Conservation (phyloP, 2,888 invertebrate species). For the Girardia tigrina region DNA sequence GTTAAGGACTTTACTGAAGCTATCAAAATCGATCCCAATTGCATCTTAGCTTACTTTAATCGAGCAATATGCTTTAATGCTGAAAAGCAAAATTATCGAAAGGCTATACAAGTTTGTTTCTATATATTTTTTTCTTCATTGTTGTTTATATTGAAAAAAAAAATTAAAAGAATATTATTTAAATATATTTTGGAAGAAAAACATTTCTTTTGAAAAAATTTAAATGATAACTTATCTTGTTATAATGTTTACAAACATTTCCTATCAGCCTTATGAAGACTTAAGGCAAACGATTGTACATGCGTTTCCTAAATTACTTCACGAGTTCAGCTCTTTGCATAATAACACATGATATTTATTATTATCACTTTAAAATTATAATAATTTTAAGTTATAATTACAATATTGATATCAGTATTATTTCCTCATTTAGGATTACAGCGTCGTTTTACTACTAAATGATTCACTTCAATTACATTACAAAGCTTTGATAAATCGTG, state of each 20-base stretch:
- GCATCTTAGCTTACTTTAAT: conserved; percentile 49
- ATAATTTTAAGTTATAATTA: background rate
- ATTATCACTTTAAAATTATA: no score
- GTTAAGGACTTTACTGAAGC: conserved; percentile 47
- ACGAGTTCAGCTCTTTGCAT: no score
- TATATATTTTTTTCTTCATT: background rate
- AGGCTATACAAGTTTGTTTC: conserved; percentile 39
- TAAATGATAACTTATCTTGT: no score
- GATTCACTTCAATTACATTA: conserved; percentile 42
- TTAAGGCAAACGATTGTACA: no score
- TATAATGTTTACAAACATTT: no score
- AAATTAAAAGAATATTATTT: no score
- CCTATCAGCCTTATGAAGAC: no score
- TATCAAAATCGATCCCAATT: conserved; percentile 44
- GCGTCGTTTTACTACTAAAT: conserved; percentile 47
- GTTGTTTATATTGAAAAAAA: background rate
- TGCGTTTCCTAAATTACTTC: no score
- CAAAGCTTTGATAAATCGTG: conserved; percentile 48
- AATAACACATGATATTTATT: no score
- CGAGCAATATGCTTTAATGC: conserved; percentile 48
- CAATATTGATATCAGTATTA: background rate
- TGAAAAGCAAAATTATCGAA: conserved; percentile 43
- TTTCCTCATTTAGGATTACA: conserved; percentile 46
- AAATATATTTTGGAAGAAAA: no score
- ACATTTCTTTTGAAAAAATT: no score